These are phyloP conservation scores for Phrynosoma platyrhinos DNA, from an alignment of 2,113 vertebrate species.

Conservation along the genomic window DNA sequence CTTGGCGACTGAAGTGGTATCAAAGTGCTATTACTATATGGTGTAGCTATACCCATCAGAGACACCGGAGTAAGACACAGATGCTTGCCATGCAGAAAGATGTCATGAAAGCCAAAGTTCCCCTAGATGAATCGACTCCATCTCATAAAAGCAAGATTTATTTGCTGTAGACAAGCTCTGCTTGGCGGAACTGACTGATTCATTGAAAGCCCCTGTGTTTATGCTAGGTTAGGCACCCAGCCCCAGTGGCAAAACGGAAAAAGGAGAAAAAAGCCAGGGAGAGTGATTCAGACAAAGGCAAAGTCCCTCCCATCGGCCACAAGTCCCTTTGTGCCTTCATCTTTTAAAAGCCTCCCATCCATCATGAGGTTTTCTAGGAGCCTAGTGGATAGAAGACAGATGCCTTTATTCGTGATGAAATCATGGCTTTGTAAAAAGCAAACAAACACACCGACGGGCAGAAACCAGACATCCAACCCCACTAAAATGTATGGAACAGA, in stretches of 20 bases:
- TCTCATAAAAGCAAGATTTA: background rate
- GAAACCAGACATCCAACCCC: background rate
- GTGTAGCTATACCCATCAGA: too few relatives aligned
- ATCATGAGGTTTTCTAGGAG: background rate
- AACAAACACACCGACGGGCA: too few relatives aligned
- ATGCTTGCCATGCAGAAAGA: background rate
- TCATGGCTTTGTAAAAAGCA: background rate
- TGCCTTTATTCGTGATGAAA: background rate
- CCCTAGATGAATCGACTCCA: background rate
- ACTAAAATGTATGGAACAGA: background rate
- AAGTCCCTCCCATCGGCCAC: background rate
- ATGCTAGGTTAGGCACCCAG: background rate
- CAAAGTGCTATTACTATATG: too few relatives aligned
- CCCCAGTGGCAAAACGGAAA: background rate
- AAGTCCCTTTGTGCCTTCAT: background rate
- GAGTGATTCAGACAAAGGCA: background rate
- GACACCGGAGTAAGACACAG: too few relatives aligned
- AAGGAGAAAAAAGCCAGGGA: background rate
- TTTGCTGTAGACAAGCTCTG: background rate
- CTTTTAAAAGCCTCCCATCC: background rate
- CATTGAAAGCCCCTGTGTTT: background rate
- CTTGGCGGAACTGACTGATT: background rate
- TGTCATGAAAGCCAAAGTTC: background rate
- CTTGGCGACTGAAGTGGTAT: too few relatives aligned
- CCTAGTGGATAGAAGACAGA: background rate